Conservation (phyloP, 1,140 invertebrate species). For the Nasonia longicornis region DNA sequence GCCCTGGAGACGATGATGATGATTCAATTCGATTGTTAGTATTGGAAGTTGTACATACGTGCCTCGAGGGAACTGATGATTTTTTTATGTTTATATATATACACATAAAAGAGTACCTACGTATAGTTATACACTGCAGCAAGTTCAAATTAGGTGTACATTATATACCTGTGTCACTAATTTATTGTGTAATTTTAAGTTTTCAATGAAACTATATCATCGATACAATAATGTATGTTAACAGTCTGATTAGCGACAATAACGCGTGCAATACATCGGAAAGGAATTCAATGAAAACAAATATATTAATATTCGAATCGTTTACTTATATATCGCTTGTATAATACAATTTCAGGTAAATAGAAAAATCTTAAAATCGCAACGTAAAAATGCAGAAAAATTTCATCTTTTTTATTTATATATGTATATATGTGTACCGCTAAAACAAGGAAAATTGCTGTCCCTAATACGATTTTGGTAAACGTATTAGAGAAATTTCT, state of each 20-base stretch:
- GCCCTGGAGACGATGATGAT: slow-evolving; percentile 38
- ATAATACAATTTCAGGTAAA: neutral
- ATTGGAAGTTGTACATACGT: neutral
- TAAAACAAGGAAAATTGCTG: neutral
- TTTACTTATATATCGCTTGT: neutral
- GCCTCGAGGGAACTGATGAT: too few species aligned
- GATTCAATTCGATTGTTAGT: neutral
- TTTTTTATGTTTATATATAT: too few species aligned
- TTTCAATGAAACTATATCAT: too few species aligned
- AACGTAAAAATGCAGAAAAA: neutral
- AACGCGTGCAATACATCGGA: neutral
- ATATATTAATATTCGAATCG: neutral
- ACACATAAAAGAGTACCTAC: too few species aligned
- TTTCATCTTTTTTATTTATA: neutral
- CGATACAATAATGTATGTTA: too few species aligned
- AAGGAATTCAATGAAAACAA: neutral
- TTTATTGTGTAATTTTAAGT: too few species aligned
- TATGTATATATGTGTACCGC: neutral
- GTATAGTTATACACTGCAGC: too few species aligned
- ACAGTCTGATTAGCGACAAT: neutral
- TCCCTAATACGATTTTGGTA: too few species aligned
- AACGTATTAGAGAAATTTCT: too few species aligned
- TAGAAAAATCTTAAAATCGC: neutral
- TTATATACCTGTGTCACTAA: too few species aligned
- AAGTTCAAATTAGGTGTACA: too few species aligned